Evolutionary conservation across 1,140 invertebrate genomes (phyloP).

Genomic region (Varroa destructor): DNA sequence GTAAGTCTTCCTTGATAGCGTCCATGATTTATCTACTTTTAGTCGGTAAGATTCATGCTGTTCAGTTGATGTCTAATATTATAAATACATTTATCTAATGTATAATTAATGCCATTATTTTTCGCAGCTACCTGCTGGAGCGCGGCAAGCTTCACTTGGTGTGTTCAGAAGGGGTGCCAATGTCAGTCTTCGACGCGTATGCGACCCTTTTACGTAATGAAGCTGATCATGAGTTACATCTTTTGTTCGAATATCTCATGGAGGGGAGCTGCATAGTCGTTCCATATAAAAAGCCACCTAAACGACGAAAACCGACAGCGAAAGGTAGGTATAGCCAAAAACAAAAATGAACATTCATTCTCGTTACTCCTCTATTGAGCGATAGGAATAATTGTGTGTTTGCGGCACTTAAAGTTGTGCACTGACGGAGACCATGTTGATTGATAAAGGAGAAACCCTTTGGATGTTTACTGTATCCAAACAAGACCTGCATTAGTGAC

Average conservation of each 20-base stretch:
- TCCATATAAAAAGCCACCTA: not conserved
- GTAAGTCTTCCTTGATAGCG: not conserved
- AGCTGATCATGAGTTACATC: not conserved
- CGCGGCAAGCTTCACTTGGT: slow-evolving; percentile 6
- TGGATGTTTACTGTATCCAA: too few species aligned
- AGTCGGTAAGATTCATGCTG: too few species aligned
- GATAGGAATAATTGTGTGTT: too few species aligned
- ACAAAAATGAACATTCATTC: too few species aligned
- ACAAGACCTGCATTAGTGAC: too few species aligned
- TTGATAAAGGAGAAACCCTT: too few species aligned
- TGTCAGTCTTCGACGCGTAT: slow-evolving; percentile 12
- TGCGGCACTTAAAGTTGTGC: too few species aligned
- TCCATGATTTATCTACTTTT: too few species aligned
- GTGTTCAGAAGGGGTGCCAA: not conserved
- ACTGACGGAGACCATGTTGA: too few species aligned
- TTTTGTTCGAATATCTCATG: slow-evolving; percentile 5
- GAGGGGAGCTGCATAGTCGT: not conserved
- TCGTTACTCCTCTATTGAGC: too few species aligned
- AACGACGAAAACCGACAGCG: not conserved
- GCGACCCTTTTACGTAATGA: not conserved
- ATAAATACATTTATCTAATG: not conserved
- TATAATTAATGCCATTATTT: not conserved
- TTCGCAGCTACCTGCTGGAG: not conserved
- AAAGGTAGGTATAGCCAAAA: too few species aligned
- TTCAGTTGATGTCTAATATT: too few species aligned